Evolutionary conservation across 2,797 vertebrate genomes (phyloP), one percentile per base, ranked within the genome.

Genomic region (Rhynchonycteris naso): DNA sequence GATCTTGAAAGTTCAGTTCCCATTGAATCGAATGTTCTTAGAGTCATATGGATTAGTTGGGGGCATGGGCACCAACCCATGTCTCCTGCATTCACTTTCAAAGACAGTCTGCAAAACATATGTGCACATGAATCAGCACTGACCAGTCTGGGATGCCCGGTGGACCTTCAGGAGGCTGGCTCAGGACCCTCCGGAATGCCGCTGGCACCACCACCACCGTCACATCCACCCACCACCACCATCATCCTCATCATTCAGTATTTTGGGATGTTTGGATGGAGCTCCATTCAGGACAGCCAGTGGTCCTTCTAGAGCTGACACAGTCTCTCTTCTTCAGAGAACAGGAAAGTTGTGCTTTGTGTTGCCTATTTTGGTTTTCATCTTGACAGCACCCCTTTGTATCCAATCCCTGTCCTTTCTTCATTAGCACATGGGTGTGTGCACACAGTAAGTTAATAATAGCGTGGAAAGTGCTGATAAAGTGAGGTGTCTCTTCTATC

Each of bases 181-280:
- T 50, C 6, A 43, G 43, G 43, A 43, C 43, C 43, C 43, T 43
- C 43, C 43, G 5, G 1, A 4, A 33, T 33, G 33, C 4, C n/a
- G 22, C 11, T 15, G 26, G 2, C 11, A 12, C 4, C 35, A 18
- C 9, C 47, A 54, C 4, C 1, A 10, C 22, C 6, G 13, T 0
- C 22, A 43, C 1, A 13, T 28, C 7, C 54, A 19, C 15, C 30
- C 59, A 22, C 4, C 26, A 19, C 0, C 69, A 59, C 9, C 74
- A 78, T 18, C 19, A 16, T 2, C 30, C 10, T 33, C 35, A 65
- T 10, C 11, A 28, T 19, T 35, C 16, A 2, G 18, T 12, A 2
- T 30, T 26, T n/a, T 26, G 13, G 12, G 38, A 12, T n/a, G 14
- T 7, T 63, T 2, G 50, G 5, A 7, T 52, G 30, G 43, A 71